Conservation (phyloP, 1,140 invertebrate species). For the Aphaenogaster ashmeadi region DNA sequence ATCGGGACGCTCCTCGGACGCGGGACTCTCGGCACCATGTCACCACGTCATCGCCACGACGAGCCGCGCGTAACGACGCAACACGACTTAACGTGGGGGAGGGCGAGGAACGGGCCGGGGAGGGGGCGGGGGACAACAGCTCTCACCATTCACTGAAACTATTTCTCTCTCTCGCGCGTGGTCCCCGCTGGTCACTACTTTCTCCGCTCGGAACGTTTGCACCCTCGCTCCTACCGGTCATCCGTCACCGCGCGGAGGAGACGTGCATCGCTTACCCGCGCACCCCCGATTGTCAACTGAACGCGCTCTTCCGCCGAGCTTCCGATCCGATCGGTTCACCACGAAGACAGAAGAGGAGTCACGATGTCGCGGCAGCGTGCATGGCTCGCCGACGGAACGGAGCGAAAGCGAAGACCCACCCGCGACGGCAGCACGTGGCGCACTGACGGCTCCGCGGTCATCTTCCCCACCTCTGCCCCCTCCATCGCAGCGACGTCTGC, state of each 20-base stretch:
- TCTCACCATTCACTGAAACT: slow-evolving; percentile 63
- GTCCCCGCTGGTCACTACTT: slow-evolving; percentile 48
- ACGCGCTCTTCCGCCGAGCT: neutral
- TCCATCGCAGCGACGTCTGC: slow-evolving; percentile 67
- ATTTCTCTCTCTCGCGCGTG: neutral
- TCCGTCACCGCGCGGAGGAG: slow-evolving; percentile 55
- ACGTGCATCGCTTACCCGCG: neutral
- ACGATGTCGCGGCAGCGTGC: slow-evolving; percentile 68
- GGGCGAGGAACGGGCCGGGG: neutral
- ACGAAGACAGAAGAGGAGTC: slow-evolving; percentile 24
- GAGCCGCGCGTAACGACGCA: slow-evolving; percentile 37
- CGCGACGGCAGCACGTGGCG: slow-evolving; percentile 86
- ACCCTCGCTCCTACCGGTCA: neutral
- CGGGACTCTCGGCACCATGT: slow-evolving; percentile 79
- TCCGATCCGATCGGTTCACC: neutral
- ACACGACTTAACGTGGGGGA: neutral
- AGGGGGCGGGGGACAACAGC: neutral
- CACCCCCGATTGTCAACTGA: neutral
- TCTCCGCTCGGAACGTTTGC: slow-evolving; percentile 14
- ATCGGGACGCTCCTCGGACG: slow-evolving; percentile 72
- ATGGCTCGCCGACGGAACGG: slow-evolving; percentile 57
- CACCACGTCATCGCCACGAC: slow-evolving; percentile 75
- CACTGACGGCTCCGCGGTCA: slow-evolving; percentile 84
- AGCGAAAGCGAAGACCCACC: slow-evolving; percentile 81
- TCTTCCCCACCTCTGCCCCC: slow-evolving; percentile 77